Evolutionary conservation across 1,140 invertebrate genomes (phyloP).

Genomic region (Dendroctonus valens): DNA sequence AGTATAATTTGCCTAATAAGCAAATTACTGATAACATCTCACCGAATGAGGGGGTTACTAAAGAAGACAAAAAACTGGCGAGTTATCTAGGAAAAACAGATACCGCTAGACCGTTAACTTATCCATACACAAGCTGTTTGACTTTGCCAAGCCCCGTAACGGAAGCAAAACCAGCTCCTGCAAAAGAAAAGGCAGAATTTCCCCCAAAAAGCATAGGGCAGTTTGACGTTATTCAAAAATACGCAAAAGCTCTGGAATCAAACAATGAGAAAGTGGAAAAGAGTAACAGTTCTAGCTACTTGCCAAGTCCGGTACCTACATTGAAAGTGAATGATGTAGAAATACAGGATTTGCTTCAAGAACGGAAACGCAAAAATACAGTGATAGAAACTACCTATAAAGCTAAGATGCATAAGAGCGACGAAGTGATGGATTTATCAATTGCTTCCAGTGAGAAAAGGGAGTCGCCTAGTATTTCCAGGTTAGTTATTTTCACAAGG

Average conservation of each 20-base stretch:
- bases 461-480: slow-evolving; percentile 3
- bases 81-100: slow-evolving; percentile 42
- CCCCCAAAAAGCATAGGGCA: slow-evolving; percentile 40
- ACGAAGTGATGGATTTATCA: slow-evolving; percentile 47
- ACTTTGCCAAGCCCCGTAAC: slow-evolving; percentile 10
- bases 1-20: slow-evolving; percentile 17
- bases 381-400: slow-evolving; percentile 30
- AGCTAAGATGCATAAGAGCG: slow-evolving; percentile 37
- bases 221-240: slow-evolving; percentile 43
- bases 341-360: slow-evolving; percentile 24
- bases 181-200: neutral
- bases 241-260: slow-evolving; percentile 23
- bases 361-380: slow-evolving; percentile 40
- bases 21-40: slow-evolving; percentile 25
- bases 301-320: slow-evolving; percentile 31
- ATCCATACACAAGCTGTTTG: slow-evolving; percentile 44
- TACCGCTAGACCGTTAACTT: slow-evolving; percentile 44
- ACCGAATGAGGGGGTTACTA: neutral
- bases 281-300: slow-evolving; percentile 5
- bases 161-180: slow-evolving; percentile 3
- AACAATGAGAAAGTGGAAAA: neutral
- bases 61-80: slow-evolving; percentile 29
- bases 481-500: slow-evolving; percentile 12
- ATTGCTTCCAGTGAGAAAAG: slow-evolving; percentile 19
- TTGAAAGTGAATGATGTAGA: slow-evolving; percentile 40